These are phyloP conservation scores for Nymphalis polychloros DNA, from an alignment of 2,888 invertebrate genomes.

Conservation along the genomic window DNA sequence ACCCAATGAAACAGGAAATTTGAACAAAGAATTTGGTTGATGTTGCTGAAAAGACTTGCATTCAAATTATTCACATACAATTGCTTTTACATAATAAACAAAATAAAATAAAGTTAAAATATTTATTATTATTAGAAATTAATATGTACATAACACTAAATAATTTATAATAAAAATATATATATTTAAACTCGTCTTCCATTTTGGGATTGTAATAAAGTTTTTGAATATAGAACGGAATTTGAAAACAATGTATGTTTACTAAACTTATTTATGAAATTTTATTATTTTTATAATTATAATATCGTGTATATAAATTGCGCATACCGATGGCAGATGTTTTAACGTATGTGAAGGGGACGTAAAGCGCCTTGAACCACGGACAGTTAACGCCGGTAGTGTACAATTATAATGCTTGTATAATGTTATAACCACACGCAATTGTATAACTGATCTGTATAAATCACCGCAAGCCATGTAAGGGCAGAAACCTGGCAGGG, in stretches of 20 bases:
- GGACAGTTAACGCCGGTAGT: constrained; percentile 31
- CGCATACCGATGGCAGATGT: constrained; percentile 8
- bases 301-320: background rate
- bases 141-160: too few relatives aligned
- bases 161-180: too few relatives aligned
- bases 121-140: too few relatives aligned
- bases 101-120: too few relatives aligned
- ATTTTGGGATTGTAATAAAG: background rate
- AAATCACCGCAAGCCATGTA: constrained; percentile 40
- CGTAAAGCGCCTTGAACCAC: constrained; percentile 18
- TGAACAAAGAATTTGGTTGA: too few relatives aligned
- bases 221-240: background rate
- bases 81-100: too few relatives aligned
- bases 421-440: constrained; percentile 39
- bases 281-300: too few relatives aligned
- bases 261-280: too few relatives aligned
- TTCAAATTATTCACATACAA: too few relatives aligned
- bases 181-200: too few relatives aligned
- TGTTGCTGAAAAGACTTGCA: too few relatives aligned
- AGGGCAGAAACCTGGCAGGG: constrained; percentile 30
- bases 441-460: constrained; percentile 41
- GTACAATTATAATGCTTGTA: constrained; percentile 36
- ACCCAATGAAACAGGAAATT: too few relatives aligned
- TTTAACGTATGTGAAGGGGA: constrained; percentile 15
- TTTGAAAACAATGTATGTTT: background rate